These are phyloP conservation scores for Melanerpes formicivorus DNA, from an alignment of 2,113 vertebrate genomes.

Conservation along the genomic window DNA sequence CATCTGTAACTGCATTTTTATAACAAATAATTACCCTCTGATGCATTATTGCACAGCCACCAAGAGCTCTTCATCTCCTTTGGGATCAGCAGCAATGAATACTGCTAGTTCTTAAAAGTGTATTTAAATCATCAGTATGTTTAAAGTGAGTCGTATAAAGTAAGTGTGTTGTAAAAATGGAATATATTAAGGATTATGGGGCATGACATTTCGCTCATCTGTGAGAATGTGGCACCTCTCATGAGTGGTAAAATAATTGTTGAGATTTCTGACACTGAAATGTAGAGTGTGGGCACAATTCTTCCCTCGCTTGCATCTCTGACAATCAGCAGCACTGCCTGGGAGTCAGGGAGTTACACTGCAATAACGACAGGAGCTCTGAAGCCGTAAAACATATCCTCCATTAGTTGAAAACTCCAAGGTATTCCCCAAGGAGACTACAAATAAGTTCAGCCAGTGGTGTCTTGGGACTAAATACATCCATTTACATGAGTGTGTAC, in stretches of 20 bases:
- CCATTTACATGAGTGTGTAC: not conserved
- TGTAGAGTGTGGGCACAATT: conserved; percentile 27
- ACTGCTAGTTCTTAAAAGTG: conserved; percentile 21
- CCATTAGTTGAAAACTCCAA: conserved; percentile 42
- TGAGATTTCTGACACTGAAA: conserved; percentile 29
- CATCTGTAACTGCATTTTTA: conserved; percentile 31
- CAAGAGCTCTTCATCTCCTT: conserved; percentile 24
- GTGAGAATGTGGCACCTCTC: conserved; percentile 1
- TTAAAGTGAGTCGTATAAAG: conserved; percentile 55
- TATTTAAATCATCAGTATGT: conserved; percentile 45
- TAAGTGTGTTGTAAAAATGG: conserved; percentile 42
- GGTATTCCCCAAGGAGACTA: conserved; percentile 20
- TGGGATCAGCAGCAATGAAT: conserved; percentile 45
- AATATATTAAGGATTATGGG: conserved; percentile 51
- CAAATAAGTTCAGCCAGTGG: conserved; percentile 29
- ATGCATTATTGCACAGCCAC: conserved; percentile 33
- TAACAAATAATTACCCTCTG: conserved; percentile 59
- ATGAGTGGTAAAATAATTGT: not conserved
- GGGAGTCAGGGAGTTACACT: not conserved
- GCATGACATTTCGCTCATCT: conserved; percentile 33
- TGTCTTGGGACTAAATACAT: conserved; percentile 32
- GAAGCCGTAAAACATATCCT: conserved; percentile 40
- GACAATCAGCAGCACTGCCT: not conserved
- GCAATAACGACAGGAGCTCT: conserved; percentile 25
- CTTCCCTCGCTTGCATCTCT: not conserved